Evolutionary conservation across 2,113 vertebrate species (phyloP), one percentile per base, ranked within the genome.

Genomic region (Lynx canadensis): DNA sequence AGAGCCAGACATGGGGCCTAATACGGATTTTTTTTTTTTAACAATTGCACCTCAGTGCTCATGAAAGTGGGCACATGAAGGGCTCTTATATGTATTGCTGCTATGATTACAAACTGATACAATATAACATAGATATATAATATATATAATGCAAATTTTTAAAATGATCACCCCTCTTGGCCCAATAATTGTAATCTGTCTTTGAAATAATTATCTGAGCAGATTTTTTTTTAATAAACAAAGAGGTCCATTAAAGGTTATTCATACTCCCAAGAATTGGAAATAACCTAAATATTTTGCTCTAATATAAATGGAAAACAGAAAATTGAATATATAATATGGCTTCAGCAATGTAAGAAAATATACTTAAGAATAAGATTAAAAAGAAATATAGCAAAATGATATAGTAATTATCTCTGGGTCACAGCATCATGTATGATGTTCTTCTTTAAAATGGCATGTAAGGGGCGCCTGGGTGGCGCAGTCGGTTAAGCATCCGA

Each of bases 371-470:
- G 27, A 81, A 25, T 65, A 85, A 91, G 19, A 50, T 55, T 76
- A 60, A 33, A 92, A 90, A 7, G 31, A 91, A 93, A 74, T 63
- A 86, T 69, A 15, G 29, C 13, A 88, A 71, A 94, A 95, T 63
- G 27, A 52, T 33, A 60, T 21, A 60, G 38, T 78, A 63, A 5
- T 33, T 41, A 1, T 74, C 50, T 50, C 82, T 94, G 38, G 69
- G 27, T 66, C 48, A 10, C 71, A 31, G 38, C 6, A 73, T 89
- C 27, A 83, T 68, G 19, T 15, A 15, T 80, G 33, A 36, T 55
- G 21, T 52, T 69, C 19, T 80, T 84, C 68, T 66, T 91, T 97
- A 86, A 85, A 92, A 65, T 78, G 57, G 79, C 60, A 74, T 50
- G 1, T 48, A 90, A 36, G 36, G 36, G 36, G 36, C 36, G 36